Base-by-base conservation (phyloP, 2,888 invertebrate genomes). In the Drosophila subsilvestris region DNA sequence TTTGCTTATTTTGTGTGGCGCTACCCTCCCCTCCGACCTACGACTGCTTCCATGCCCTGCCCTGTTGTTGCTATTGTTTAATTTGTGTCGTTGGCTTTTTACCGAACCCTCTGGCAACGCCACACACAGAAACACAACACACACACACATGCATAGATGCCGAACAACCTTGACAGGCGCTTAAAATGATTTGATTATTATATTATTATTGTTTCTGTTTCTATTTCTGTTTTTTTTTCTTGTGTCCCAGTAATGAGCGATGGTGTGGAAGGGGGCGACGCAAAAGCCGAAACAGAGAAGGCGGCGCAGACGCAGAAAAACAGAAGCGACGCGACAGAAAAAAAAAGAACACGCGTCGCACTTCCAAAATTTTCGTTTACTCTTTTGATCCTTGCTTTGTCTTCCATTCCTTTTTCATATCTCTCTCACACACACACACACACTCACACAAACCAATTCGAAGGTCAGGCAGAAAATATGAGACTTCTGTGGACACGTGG, bases 151-250 rank as follows among this genome's bases (percentile, higher is more conserved):
- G 12, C 32, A 37, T 37, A 37, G 14, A 37, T 37, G 7, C 37
- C 54, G 54, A 44, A 51, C 83, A 83, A 75, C 84, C 84, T 84
- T 84, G 84, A 78, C 78, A 74, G 83, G 81, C 76, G 84, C 84
- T 85, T 84, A 81, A 85, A 85, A 81, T 80, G 80, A 78, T 84
- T 85, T 76, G 78, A 80, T 80, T 80, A 76, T 80, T 83, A 66
- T 75, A 80, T 75, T 75, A 79, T 71, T 78, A 69, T 78, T 75
- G 50, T 63, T 68, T 57, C 37, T 32, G 50, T 60, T 44, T 12
- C 44, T 27, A 59, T 51, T 45, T 27, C 49, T 29, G 50, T 45
- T 27, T 54, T 47, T 22, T 25, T n/a, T n/a, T n/a, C n/a, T 18
- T 53, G 22, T 32, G 37, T 22, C 42, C 42, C 43, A 55, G 47